phyloP scores from a whole-genome alignment of 2,888 invertebrate species.

The Cryptocephalus moraei region DNA sequence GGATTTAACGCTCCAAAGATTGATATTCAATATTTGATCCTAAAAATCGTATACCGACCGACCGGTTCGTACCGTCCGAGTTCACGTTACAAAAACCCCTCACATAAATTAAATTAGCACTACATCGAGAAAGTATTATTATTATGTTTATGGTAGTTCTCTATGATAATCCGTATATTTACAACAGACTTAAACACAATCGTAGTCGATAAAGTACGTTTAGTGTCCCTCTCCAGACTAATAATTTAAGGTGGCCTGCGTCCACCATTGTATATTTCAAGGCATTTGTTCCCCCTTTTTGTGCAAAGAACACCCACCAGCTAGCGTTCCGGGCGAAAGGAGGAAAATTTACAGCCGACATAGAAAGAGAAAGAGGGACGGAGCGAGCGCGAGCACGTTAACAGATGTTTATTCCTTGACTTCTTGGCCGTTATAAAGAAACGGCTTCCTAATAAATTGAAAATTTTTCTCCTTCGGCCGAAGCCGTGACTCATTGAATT shows the following conservation, averaged over 20 bases:
- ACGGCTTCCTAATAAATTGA: too few species aligned
- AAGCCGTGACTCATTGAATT: too few species aligned
- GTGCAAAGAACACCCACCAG: slow-evolving; percentile 12
- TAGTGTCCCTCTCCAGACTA: slow-evolving; percentile 23
- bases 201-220: slow-evolving; percentile 24
- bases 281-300: slow-evolving; percentile 9
- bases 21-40: too few species aligned
- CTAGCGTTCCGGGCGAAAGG: slow-evolving; percentile 3
- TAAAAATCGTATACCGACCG: too few species aligned
- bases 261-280: slow-evolving; percentile 9
- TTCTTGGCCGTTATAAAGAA: too few species aligned
- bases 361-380: too few species aligned
- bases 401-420: background rate
- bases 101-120: slow-evolving; percentile 10
- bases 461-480: too few species aligned
- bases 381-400: background rate
- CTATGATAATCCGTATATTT: slow-evolving; percentile 24
- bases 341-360: background rate
- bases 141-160: slow-evolving; percentile 13
- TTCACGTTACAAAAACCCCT: slow-evolving; percentile 1
- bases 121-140: slow-evolving; percentile 9
- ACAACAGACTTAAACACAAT: slow-evolving; percentile 23
- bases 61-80: background rate
- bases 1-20: too few species aligned
- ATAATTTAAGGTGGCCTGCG: slow-evolving; percentile 18